Base-by-base conservation (phyloP, 2,888 invertebrate species). In the Thumatha senex region DNA sequence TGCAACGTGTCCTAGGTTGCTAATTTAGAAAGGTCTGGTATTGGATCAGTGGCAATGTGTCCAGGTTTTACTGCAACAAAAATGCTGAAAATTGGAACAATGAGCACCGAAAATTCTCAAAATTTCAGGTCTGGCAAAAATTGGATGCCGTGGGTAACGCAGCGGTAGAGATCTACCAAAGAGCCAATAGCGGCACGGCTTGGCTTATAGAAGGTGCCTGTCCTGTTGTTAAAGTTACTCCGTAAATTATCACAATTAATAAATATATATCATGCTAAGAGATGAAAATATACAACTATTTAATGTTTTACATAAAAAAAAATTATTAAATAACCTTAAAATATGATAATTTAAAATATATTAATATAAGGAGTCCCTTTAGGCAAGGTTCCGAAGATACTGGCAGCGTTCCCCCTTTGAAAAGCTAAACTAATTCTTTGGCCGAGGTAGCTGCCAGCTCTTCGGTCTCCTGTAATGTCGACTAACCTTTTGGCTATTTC, bases 11-110 rank as follows among this genome's bases (percentile, higher is more conserved):
- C n/a, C n/a, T n/a, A n/a, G n/a, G n/a, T 60, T 56, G 67, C 69
- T 29, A 87, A 92, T 51, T 86, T 67, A 46, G 74, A 81, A 1
- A 74, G 79, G 48, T 86, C 84, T 11, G 85, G 86, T 72, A 86
- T 66, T 0, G 48, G 66, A 40, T 52, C 61, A 1, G n/a, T 69
- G 1, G 58, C 59, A 0, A 18, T 69, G 4, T 65, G 69, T 31
- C 65, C 69, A 11, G 63, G 63, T 1, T 56, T 54, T 24, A 61
- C 61, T 13, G 42, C 54, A 38, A 46, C 41, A 7, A 39, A 33
- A 14, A 15, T 39, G 18, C 8, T 2, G 2, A 8, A 8, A 10
- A 31, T 2, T 39, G 34, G n/a, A 39, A 44, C 18, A 9, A 13
- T 0, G 48, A 49, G 10, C 2, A 51, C 0, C n/a, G 45, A 0